Evolutionary conservation across 2,113 vertebrate species (phyloP).

Genomic region (Leptobrachium leishanense): DNA sequence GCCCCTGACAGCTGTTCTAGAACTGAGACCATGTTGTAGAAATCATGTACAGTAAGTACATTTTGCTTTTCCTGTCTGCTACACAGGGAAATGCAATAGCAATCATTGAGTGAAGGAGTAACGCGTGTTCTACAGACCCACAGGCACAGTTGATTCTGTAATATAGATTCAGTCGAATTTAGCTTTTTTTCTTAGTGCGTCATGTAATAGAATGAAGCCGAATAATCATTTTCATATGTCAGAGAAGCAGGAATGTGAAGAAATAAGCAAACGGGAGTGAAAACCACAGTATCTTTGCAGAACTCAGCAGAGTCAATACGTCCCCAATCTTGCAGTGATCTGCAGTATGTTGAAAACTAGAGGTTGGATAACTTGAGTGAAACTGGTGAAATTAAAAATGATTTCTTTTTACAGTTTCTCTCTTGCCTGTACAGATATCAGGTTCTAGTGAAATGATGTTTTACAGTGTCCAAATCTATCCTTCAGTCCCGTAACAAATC

Average conservation of each 20-base stretch:
- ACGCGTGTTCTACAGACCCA: background rate
- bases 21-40: too few relatives aligned
- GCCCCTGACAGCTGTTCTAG: too few relatives aligned
- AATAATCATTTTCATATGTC: conserved; percentile 38
- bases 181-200: background rate
- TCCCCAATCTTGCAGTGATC: conserved; percentile 4
- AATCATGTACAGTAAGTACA: too few relatives aligned
- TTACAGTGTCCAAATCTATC: too few relatives aligned
- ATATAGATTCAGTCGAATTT: background rate
- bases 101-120: background rate
- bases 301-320: conserved; percentile 6
- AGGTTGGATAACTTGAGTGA: background rate
- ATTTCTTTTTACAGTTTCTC: too few relatives aligned
- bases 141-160: background rate
- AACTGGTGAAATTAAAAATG: too few relatives aligned
- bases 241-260: conserved; percentile 24
- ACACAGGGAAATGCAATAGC: background rate
- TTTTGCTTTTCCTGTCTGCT: background rate
- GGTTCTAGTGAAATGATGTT: too few relatives aligned
- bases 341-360: background rate
- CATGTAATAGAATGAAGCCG: conserved; percentile 14
- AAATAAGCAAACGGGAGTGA: conserved; percentile 17
- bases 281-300: conserved; percentile 19
- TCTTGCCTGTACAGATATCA: too few relatives aligned
- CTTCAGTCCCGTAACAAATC: too few relatives aligned